Percentiles rank a stretch among this genome's conserved stretches.
Evolutionary conservation across 2,888 invertebrate species (phyloP).

Genomic region (Drosophila conformis): DNA sequence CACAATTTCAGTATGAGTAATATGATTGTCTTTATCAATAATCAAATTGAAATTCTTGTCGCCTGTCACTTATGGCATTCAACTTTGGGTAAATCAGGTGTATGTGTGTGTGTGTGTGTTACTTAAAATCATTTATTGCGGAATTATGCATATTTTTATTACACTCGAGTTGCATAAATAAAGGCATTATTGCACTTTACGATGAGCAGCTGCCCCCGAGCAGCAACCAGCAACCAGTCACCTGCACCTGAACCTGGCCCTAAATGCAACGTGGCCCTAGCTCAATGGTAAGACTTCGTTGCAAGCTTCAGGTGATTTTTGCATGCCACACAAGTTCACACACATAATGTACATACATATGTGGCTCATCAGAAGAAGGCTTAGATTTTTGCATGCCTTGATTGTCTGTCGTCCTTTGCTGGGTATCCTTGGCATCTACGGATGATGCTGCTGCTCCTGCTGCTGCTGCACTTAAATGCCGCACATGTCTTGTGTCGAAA

Average conservation of each 20-base stretch:
- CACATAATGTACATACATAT: constrained; percentile 36
- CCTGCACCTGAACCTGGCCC: background rate
- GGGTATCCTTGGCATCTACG: constrained; percentile 35
- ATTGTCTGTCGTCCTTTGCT: constrained; percentile 38
- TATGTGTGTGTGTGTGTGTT: constrained; percentile 52
- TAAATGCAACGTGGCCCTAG: constrained; percentile 9
- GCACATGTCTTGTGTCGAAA: constrained; percentile 75
- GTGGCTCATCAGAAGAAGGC: constrained; percentile 65
- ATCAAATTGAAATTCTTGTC: constrained; percentile 53
- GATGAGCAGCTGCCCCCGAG: constrained; percentile 72
- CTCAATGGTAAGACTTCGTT: constrained; percentile 47
- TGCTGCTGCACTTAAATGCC: constrained; percentile 65
- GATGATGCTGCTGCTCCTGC: constrained; percentile 5
- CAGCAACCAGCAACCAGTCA: constrained; percentile 17
- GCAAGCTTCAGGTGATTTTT: constrained; percentile 71
- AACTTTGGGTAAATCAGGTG: constrained; percentile 38
- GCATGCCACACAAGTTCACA: constrained; percentile 42
- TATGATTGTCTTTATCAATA: constrained; percentile 19
- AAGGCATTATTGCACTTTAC: constrained; percentile 79
- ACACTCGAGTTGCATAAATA: constrained; percentile 79
- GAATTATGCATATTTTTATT: constrained; percentile 80
- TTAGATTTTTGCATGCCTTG: constrained; percentile 76
- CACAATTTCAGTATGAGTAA: background rate
- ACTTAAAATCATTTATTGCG: constrained; percentile 79
- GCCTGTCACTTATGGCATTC: constrained; percentile 58